Percentiles rank a stretch among this genome's conserved stretches.
phyloP scores from a whole-genome alignment of 2,888 invertebrate genomes.

The Stomorhina lunata region DNA sequence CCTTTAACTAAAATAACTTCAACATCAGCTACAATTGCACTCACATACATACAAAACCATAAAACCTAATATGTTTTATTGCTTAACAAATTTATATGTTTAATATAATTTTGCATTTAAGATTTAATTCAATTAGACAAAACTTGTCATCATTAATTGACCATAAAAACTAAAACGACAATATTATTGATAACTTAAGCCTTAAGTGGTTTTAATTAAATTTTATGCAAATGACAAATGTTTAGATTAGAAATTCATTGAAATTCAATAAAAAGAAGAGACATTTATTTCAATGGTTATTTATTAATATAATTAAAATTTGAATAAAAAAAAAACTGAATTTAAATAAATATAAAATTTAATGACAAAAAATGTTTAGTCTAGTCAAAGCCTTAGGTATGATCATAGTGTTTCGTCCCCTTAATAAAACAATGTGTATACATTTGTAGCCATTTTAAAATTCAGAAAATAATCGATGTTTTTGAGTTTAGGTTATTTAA shows the following conservation, averaged over 20 bases:
- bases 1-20: no score
- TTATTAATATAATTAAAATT: neutral
- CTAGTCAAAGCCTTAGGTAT: no score
- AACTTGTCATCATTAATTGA: slow-evolving; percentile 33
- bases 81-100: slow-evolving; percentile 37
- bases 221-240: neutral
- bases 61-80: slow-evolving; percentile 43
- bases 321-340: neutral
- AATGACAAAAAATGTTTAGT: no score
- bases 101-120: slow-evolving; percentile 7
- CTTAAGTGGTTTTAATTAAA: slow-evolving; percentile 40
- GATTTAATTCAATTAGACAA: slow-evolving; percentile 49
- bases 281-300: no score
- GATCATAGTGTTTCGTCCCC: no score
- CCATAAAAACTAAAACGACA: slow-evolving; percentile 33
- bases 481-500: no score
- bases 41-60: slow-evolving; percentile 5
- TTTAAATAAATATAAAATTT: no score
- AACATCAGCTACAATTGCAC: neutral
- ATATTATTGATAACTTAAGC: slow-evolving; percentile 31
- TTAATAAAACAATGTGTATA: no score
- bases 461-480: no score
- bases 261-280: neutral
- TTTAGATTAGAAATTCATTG: neutral
- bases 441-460: no score